Conservation (phyloP, 2,113 vertebrate species). For the Gallinago undulata region DNA sequence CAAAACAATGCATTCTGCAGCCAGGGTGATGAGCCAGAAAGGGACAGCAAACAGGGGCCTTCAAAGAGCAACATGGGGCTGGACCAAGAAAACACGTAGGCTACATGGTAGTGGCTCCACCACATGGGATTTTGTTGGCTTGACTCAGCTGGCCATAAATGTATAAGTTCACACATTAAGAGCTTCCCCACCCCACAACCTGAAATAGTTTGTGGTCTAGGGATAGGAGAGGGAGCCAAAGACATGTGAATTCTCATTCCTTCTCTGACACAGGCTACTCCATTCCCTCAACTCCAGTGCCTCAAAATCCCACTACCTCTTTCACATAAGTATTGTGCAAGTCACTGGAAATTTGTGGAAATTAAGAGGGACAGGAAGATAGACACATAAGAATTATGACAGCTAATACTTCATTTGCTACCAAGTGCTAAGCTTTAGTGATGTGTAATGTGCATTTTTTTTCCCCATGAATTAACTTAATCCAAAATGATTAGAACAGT, state of each 20-base stretch:
- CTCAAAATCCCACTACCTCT: neutral
- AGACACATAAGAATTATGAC: neutral
- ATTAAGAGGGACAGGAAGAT: neutral
- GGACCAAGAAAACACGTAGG: conserved; percentile 5
- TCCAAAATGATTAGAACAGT: neutral
- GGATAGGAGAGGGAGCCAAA: neutral
- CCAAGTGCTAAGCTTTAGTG: neutral
- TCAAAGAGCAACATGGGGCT: neutral
- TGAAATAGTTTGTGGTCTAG: neutral
- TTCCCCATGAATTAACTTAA: neutral
- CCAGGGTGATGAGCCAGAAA: neutral
- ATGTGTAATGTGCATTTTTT: neutral
- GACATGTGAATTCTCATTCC: neutral
- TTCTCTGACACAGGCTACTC: neutral
- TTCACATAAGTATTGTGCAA: neutral
- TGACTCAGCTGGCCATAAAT: neutral
- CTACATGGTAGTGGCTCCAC: neutral
- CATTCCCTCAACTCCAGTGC: neutral
- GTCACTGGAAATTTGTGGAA: neutral
- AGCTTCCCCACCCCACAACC: neutral
- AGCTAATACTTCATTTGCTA: neutral
- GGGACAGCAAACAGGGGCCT: conserved; percentile 23
- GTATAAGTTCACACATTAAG: neutral
- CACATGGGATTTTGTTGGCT: neutral
- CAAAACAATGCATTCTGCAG: conserved; percentile 35